A percentile compares a stretch with the other conserved stretches of the same genome.
Conservation (phyloP, 2,888 invertebrate species). For the Parapristionchus giblindavisi region DNA sequence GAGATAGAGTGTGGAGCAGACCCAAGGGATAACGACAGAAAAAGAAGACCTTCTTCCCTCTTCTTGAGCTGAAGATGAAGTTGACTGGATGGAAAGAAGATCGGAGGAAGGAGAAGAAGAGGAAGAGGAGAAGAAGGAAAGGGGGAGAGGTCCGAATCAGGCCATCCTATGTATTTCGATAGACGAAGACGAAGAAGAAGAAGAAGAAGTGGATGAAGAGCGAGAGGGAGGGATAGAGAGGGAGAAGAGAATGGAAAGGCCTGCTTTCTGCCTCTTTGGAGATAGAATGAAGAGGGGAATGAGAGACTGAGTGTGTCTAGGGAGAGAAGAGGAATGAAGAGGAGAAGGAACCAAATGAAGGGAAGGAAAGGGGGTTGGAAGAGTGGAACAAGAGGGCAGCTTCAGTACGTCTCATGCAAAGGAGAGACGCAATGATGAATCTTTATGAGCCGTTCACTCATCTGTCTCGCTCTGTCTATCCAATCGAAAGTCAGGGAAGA, state of each 20-base stretch:
- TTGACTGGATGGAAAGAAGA: not conserved
- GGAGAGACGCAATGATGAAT: too few species aligned
- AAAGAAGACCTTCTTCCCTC: conserved; percentile 3
- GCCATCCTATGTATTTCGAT: not conserved
- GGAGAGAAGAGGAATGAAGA: too few species aligned
- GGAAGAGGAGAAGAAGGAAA: not conserved
- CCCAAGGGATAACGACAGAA: not conserved
- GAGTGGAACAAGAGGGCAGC: too few species aligned
- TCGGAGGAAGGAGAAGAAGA: not conserved
- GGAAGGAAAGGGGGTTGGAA: too few species aligned
- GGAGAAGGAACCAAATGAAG: too few species aligned
- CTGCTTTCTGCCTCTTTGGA: too few species aligned
- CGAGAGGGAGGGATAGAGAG: not conserved
- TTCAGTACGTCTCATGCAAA: too few species aligned
- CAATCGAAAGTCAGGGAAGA: too few species aligned
- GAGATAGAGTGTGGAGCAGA: not conserved
- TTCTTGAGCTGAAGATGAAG: conserved; percentile 5
- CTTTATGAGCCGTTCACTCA: not conserved
- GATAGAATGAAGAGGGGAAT: too few species aligned
- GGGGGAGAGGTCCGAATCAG: not conserved
- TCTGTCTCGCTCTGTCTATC: not conserved
- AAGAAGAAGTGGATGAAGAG: not conserved
- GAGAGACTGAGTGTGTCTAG: too few species aligned
- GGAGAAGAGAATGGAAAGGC: not conserved
- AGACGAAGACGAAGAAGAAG: not conserved